Base-by-base conservation (phyloP, 2,888 invertebrate genomes). In the Lamellibrachia columna region DNA sequence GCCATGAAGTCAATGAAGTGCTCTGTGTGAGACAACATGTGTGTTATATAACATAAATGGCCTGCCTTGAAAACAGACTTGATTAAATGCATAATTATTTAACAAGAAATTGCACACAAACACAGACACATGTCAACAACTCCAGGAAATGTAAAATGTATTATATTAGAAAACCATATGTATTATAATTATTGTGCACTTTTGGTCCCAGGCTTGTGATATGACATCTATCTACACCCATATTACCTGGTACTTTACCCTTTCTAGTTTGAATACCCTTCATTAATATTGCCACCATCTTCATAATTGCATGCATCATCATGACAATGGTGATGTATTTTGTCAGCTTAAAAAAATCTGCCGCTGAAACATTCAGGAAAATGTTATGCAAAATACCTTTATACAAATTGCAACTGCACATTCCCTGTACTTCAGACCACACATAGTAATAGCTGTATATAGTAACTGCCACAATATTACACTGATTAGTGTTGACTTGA, bases 361-460 rank as follows among this genome's bases (percentile, higher is more conserved):
- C 75, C n/a, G 22, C 22, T 6, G 22, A 22, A 15, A 75, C 22
- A 75, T 22, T 75, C 15, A 75, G n/a, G 3, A 22, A 15, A 15
- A 6, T 75, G 4, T 15, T 75, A 22, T 9, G 75, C 75, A 22
- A 22, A 6, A 22, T 22, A 22, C 0, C 75, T 75, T 75, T 75
- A 75, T 75, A 75, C 75, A 75, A 75, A 75, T 75, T 75, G 22
- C 75, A 75, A 75, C 75, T 75, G 75, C 75, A 75, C 75, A 15
- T 22, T 75, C n/a, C n/a, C 75, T 75, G 22, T 22, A 75, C 75
- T 22, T 15, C 75, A 75, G 15, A 75, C 75, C n/a, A n/a, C 75
- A 75, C 15, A 4, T 7, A 75, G 3, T 15, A 75, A 75, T 15
- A 75, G 75, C n/a, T 75, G n/a, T 75, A 22, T 22, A 75, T 3